A percentile compares a stretch with the other conserved stretches of the same genome.
Conservation (phyloP, 1,140 invertebrate genomes). For the Druon quercuslanigerum region DNA sequence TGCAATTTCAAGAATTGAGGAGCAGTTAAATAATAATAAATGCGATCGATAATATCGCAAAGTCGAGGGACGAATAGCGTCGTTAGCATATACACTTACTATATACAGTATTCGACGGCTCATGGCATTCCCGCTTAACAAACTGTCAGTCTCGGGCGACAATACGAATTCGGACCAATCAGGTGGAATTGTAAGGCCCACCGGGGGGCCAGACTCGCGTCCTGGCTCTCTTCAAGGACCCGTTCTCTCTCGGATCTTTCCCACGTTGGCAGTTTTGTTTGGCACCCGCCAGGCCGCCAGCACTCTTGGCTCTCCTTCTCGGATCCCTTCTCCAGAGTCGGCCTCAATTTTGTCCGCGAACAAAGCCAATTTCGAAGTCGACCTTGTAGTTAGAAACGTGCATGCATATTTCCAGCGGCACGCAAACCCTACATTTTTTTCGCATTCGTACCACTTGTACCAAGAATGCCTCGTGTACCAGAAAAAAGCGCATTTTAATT, state of each 20-base stretch:
- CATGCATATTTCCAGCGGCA: neutral
- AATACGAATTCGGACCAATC: conserved; percentile 68
- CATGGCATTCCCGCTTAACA: conserved; percentile 53
- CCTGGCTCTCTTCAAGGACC: conserved; percentile 35
- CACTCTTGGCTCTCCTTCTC: conserved; percentile 19
- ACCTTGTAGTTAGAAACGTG: neutral
- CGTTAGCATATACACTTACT: conserved; percentile 52
- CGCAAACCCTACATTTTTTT: no score
- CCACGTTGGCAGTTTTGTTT: conserved; percentile 41
- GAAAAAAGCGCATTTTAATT: no score
- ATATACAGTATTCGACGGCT: neutral
- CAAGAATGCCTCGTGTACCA: no score
- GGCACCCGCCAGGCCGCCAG: conserved; percentile 9
- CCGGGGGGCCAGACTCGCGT: conserved; percentile 56
- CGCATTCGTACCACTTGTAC: no score
- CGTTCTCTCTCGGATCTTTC: conserved; percentile 55
- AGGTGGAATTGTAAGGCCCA: conserved; percentile 69
- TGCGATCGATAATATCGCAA: conserved; percentile 50
- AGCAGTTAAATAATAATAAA: conserved; percentile 38
- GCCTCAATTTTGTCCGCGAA: conserved; percentile 11
- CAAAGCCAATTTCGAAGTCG: conserved; percentile 16
- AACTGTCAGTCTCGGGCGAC: conserved; percentile 54
- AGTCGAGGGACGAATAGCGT: conserved; percentile 54
- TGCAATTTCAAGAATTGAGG: conserved; percentile 42
- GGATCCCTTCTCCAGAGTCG: neutral